Base-by-base conservation (phyloP, 2,797 vertebrate species). In the Mus caroli region DNA sequence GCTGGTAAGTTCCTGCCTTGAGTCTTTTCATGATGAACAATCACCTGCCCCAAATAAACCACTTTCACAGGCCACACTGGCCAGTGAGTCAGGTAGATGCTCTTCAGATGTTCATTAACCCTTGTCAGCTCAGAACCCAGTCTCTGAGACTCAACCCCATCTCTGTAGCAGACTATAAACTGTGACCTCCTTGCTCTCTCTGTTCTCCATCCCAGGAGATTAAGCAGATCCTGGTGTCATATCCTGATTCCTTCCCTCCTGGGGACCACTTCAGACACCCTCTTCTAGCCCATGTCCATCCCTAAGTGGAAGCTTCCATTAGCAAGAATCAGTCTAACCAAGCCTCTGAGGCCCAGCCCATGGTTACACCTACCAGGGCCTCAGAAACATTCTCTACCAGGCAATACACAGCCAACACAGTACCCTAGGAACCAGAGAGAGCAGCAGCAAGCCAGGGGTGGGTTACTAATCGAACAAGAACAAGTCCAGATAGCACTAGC, bases 331-430 rank as follows among this genome's bases (percentile, higher is more conserved):
- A 50, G 3, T 85, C 17, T 34, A 67, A 64, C 28, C 19, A 85
- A 67, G 6, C 2, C 14, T 2, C 31, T 1, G 50, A 50, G 50
- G 0, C 64, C 46, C 2, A 1, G 1, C 40, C 17, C 22, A 3
- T 46, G 60, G 0, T 11, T 60, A 67, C 10, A 31, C 19, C 60
- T 64, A 19, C 2, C 40, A 50, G 60, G 15, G 22, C 24, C 20
- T 50, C 31, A 85, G 62, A 85, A n/a, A 4, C 62, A 9, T 52
- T 50, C 43, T n/a, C 20, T 85, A 52, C 3, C 20, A n/a, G 31
- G 19, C 17, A 64, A 62, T 20, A 28, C 15, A 31, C 15, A 43
- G 58, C 28, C 60, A 50, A 11, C 1, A 15, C 31, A 50, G 3
- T 52, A 8, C 50, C 3, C 62, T 24, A 67, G 2, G 11, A 50